Evolutionary conservation across 2,797 vertebrate genomes (phyloP).

Genomic region (Rachycentron canadum): DNA sequence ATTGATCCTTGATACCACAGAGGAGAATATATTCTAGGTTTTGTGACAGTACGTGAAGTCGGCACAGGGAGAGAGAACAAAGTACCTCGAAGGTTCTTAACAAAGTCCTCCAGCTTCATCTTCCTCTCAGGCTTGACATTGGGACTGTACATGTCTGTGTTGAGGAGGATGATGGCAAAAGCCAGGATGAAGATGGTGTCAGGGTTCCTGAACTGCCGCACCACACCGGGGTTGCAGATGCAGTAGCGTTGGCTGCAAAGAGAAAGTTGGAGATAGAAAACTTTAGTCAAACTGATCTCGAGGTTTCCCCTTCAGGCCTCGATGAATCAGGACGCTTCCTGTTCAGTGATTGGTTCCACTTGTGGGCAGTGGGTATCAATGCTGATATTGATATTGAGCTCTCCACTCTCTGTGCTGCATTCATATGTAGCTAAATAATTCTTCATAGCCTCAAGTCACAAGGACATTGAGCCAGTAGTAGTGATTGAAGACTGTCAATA

Average conservation of each 20-base stretch:
- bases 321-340: background rate
- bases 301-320: background rate
- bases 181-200: slow-evolving; percentile 99
- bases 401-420: background rate
- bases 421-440: slow-evolving; percentile 30
- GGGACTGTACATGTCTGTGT: slow-evolving; percentile 99
- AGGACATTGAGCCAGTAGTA: slow-evolving; percentile 12
- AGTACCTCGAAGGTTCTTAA: slow-evolving; percentile 96
- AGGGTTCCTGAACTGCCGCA: slow-evolving; percentile 96
- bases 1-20: slow-evolving; percentile 29
- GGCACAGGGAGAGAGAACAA: slow-evolving; percentile 16
- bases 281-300: background rate
- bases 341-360: slow-evolving; percentile 6
- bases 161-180: slow-evolving; percentile 97
- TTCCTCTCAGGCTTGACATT: slow-evolving; percentile 97
- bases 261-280: slow-evolving; percentile 7
- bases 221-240: slow-evolving; percentile 97
- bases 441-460: slow-evolving; percentile 20
- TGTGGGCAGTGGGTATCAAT: background rate
- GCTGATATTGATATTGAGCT: slow-evolving; percentile 22
- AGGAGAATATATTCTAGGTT: slow-evolving; percentile 12
- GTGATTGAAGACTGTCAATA: slow-evolving; percentile 13
- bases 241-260: slow-evolving; percentile 92
- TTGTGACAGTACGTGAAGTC: slow-evolving; percentile 23
- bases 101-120: slow-evolving; percentile 98